A percentile compares a stretch with the other conserved stretches of the same genome.
Evolutionary conservation across 1,140 invertebrate genomes (phyloP).

Genomic region (Neodiprion fabricii): DNA sequence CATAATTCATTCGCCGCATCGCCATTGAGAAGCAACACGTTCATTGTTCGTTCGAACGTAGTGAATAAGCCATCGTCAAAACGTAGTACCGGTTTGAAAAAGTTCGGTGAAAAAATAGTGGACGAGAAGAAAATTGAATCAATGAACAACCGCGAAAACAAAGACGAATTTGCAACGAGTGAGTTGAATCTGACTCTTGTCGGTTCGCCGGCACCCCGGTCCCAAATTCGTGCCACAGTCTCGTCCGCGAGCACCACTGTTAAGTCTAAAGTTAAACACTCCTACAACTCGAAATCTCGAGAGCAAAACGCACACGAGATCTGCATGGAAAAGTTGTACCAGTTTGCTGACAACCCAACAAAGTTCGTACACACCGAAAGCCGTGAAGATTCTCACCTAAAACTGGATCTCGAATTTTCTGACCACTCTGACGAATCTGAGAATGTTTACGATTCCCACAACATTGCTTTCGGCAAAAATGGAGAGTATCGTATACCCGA

Average conservation of each 20-base stretch:
- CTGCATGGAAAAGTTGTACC: conserved; percentile 6
- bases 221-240: not conserved
- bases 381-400: conserved; percentile 9
- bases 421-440: not conserved
- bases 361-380: conserved; percentile 10
- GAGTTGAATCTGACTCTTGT: conserved; percentile 12
- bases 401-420: conserved; percentile 12
- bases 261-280: not conserved
- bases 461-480: conserved; percentile 9
- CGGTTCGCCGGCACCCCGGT: conserved; percentile 13
- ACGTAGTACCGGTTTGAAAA: not conserved
- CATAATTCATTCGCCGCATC: not conserved
- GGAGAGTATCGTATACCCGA: conserved; percentile 8
- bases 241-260: not conserved
- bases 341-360: conserved; percentile 15
- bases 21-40: not conserved
- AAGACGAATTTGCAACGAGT: not conserved
- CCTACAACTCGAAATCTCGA: conserved; percentile 8
- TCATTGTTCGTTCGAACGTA: not conserved
- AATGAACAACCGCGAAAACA: not conserved
- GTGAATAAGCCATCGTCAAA: not conserved
- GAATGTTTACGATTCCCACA: conserved; percentile 6
- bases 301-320: not conserved
- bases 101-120: not conserved
- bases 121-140: not conserved